A percentile compares a stretch with the other conserved stretches of the same genome.
Evolutionary conservation across 1,140 invertebrate genomes (phyloP).

Genomic region (Halotydeus destructor): DNA sequence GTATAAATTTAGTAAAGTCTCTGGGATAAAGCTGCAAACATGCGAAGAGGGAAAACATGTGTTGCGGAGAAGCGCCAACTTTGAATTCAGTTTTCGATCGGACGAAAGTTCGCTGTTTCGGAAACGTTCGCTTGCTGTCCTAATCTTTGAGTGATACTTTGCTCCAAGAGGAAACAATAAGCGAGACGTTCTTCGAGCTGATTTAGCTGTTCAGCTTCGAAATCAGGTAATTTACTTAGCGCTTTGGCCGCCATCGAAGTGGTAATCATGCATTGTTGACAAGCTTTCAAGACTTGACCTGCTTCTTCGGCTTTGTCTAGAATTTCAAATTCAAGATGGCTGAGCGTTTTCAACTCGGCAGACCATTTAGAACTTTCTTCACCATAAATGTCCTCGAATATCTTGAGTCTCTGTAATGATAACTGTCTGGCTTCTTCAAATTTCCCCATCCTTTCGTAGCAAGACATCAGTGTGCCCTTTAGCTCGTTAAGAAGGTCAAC

Average conservation of each 20-base stretch:
- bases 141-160: no score
- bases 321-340: not conserved
- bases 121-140: not conserved
- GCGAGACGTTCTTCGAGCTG: not conserved
- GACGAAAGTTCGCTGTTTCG: not conserved
- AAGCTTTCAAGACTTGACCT: not conserved
- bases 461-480: no score
- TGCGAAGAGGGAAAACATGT: no score
- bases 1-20: not conserved
- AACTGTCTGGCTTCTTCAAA: no score
- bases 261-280: not conserved
- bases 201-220: not conserved
- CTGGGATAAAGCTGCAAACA: not conserved
- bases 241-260: not conserved
- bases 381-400: not conserved
- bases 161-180: not conserved
- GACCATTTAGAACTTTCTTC: not conserved
- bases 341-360: not conserved
- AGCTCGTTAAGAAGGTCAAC: no score
- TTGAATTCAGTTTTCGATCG: not conserved
- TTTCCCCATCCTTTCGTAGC: no score
- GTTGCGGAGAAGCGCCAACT: not conserved
- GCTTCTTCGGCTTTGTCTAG: not conserved
- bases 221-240: not conserved
- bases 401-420: not conserved